These are phyloP conservation scores for Anorthoa munda DNA, from an alignment of 2,888 invertebrate genomes.

Conservation along the genomic window DNA sequence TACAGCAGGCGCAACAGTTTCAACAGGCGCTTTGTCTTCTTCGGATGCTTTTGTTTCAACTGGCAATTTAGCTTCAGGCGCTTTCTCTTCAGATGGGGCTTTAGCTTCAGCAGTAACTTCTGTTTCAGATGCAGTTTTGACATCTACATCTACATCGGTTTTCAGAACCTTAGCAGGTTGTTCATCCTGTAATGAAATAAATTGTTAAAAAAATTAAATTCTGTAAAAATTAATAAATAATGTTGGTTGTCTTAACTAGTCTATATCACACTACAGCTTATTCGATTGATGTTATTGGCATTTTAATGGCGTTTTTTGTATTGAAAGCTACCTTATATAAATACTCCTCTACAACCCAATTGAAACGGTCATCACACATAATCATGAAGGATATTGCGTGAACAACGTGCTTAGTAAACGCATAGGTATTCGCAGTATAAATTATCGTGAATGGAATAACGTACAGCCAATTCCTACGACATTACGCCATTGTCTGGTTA, in stretches of 20 bases:
- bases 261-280: background rate
- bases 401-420: background rate
- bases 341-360: background rate
- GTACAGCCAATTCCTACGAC: background rate
- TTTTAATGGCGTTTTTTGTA: background rate
- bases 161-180: conserved; percentile 91
- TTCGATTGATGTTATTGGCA: background rate
- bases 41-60: conserved; percentile 7
- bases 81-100: conserved; percentile 28
- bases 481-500: background rate
- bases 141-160: conserved; percentile 82
- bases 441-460: too few relatives aligned
- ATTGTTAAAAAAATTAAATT: background rate
- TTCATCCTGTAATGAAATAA: conserved; percentile 74
- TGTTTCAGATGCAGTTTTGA: conserved; percentile 74
- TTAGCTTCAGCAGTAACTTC: conserved; percentile 27
- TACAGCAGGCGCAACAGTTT: conserved; percentile 7
- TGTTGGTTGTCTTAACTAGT: background rate
- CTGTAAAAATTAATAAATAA: background rate
- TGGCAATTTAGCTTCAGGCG: conserved; percentile 15
- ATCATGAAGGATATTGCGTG: background rate
- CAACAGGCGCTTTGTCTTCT: conserved; percentile 15
- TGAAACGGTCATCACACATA: background rate
- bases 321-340: background rate
- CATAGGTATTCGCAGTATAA: background rate